Evolutionary conservation across 1,140 invertebrate genomes (phyloP).

Genomic region (Piezodorus guildinii): DNA sequence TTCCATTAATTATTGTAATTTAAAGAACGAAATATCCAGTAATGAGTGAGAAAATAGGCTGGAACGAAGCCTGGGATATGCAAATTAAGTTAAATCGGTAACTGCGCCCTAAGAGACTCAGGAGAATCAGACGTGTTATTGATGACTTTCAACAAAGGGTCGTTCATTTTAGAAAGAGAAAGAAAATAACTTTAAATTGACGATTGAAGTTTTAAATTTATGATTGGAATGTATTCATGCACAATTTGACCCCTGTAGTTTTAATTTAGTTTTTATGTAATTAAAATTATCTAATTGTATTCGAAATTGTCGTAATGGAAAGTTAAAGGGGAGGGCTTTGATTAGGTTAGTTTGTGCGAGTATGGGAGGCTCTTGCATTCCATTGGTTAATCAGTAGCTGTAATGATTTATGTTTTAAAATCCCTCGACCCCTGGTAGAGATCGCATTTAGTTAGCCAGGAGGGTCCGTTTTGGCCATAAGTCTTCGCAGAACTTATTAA

Average conservation of each 20-base stretch:
- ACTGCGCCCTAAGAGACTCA: slow-evolving; percentile 8
- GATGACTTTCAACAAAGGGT: slow-evolving; percentile 14
- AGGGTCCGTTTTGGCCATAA: no score
- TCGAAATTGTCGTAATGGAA: no score
- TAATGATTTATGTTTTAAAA: slow-evolving; percentile 16
- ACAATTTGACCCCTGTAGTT: no score
- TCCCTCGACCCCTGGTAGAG: neutral
- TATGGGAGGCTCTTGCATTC: slow-evolving; percentile 5
- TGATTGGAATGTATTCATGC: no score
- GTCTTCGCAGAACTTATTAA: no score
- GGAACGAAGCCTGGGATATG: slow-evolving; percentile 2
- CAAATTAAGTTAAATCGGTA: slow-evolving; percentile 14
- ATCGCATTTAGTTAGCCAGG: no score
- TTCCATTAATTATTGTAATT: no score
- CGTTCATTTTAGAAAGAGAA: slow-evolving; percentile 14
- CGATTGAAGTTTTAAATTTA: neutral
- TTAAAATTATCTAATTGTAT: no score
- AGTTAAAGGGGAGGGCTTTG: neutral
- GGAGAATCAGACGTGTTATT: slow-evolving; percentile 14
- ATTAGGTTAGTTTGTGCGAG: slow-evolving; percentile 13
- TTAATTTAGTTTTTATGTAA: no score
- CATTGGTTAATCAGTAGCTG: slow-evolving; percentile 11
- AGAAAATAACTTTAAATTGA: neutral
- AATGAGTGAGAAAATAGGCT: no score
- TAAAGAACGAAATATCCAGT: no score